A percentile compares a stretch with the other conserved stretches of the same genome.
phyloP scores from a whole-genome alignment of 2,113 vertebrate genomes.

The Balaenoptera acutorostrata region DNA sequence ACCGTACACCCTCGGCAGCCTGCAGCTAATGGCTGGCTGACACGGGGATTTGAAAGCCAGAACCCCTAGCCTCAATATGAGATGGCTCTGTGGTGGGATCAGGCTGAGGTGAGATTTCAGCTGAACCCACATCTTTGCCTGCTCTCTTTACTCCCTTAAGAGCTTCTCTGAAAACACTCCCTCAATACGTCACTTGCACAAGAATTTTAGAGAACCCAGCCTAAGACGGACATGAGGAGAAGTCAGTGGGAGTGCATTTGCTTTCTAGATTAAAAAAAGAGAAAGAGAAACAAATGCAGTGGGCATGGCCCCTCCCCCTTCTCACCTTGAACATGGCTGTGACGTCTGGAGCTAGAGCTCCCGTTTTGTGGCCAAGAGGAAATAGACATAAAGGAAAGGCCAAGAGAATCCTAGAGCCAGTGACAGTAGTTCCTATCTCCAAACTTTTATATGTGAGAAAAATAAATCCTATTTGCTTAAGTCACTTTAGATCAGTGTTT shows the following conservation, averaged over 20 bases:
- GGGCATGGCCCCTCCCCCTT: background rate
- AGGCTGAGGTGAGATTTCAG: background rate
- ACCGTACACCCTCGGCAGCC: background rate
- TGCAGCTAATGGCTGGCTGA: background rate
- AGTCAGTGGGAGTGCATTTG: background rate
- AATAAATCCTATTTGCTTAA: background rate
- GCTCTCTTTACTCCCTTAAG: background rate
- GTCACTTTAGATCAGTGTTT: background rate
- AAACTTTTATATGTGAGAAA: background rate
- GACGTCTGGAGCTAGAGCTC: background rate
- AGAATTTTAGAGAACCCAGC: background rate
- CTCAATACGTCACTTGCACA: background rate
- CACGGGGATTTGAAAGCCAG: background rate
- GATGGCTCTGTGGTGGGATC: background rate
- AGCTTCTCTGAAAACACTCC: background rate
- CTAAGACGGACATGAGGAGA: background rate
- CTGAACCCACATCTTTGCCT: background rate
- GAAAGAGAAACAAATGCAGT: background rate
- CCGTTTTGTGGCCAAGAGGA: background rate
- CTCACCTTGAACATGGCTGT: background rate
- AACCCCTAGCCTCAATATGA: background rate
- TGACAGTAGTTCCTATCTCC: background rate
- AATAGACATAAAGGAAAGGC: background rate
- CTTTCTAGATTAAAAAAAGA: background rate
- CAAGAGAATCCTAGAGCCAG: background rate